Base-by-base conservation (phyloP, 2,888 invertebrate species). In the Myopa testacea region DNA sequence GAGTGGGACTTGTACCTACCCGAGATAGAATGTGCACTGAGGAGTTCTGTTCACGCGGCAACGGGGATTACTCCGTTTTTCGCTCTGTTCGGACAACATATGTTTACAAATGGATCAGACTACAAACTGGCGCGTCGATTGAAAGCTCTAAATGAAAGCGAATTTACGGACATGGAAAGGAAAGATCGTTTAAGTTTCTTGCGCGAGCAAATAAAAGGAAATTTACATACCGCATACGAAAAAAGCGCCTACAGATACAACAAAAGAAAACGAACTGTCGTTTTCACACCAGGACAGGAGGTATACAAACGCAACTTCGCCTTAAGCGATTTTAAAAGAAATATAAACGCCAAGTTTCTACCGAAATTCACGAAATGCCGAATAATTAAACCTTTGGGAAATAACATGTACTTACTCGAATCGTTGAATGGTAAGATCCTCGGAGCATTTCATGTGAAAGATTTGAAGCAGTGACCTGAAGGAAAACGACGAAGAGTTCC, bases 331-430 rank as follows among this genome's bases (percentile, higher is more conserved):
- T 74, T 52, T 52, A 74, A 74, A 71, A 55, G 37, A 58, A 58
- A 58, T 16, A 58, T 58, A n/a, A 78, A 55, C 14, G 52, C 38
- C 10, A 74, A 75, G 34, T 74, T 78, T 52, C n/a, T 74, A 4
- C 74, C 78, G 0, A 75, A 78, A 16, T 78, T 45, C 16, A 16
- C 50, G 3, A 78, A 78, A 26, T 74, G 78, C 19, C 10, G 62
- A 10, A 52, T 74, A 3, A 12, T 55, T 6, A 7, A 52, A 6
- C 58, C 62, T 12, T 50, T 78, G 5, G 77, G 77, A 4, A 78
- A 74, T 38, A 68, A 37, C 26, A 34, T 78, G 5, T 74, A 78
- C 19, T 68, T 63, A 8, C 7, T 74, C 10, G 77, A 78, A 8
- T 37, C 38, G 4, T 7, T 52, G 3, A 60, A 45, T 7, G 77